phyloP scores from a whole-genome alignment of 2,888 invertebrate genomes.

The Leptopilina syphax region DNA sequence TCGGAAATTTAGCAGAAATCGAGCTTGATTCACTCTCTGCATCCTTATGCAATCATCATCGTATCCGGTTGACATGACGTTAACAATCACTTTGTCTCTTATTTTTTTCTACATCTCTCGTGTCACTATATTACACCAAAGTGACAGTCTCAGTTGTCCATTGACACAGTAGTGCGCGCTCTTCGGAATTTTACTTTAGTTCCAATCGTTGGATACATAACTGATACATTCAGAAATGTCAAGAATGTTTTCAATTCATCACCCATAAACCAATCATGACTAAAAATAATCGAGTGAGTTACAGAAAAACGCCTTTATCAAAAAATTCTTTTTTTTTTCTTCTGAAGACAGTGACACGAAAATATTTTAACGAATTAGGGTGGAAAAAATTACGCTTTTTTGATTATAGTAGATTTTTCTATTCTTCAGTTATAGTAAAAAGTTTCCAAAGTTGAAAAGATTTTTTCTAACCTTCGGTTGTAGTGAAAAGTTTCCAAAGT shows the following conservation, averaged over 20 bases:
- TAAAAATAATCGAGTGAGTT: constrained; percentile 7
- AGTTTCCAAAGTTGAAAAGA: too few relatives aligned
- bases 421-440: too few relatives aligned
- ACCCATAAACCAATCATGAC: constrained; percentile 8
- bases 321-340: too few relatives aligned
- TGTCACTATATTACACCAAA: background rate
- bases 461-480: too few relatives aligned
- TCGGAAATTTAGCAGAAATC: constrained; percentile 28
- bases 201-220: background rate
- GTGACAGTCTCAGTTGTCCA: constrained; percentile 25
- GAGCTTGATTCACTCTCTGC: constrained; percentile 30
- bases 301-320: background rate
- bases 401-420: too few relatives aligned
- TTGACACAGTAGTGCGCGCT: constrained; percentile 1
- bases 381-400: too few relatives aligned
- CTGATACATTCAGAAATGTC: background rate
- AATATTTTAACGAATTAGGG: too few relatives aligned
- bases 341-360: too few relatives aligned
- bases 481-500: too few relatives aligned
- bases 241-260: constrained; percentile 14
- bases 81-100: constrained; percentile 24
- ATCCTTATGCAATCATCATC: constrained; percentile 37
- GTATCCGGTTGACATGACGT: background rate
- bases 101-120: too few relatives aligned
- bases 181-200: constrained; percentile 20